Percentiles rank a stretch among this genome's conserved stretches.
phyloP scores from a whole-genome alignment of 2,888 invertebrate genomes.

The Tetragnatha montana region DNA sequence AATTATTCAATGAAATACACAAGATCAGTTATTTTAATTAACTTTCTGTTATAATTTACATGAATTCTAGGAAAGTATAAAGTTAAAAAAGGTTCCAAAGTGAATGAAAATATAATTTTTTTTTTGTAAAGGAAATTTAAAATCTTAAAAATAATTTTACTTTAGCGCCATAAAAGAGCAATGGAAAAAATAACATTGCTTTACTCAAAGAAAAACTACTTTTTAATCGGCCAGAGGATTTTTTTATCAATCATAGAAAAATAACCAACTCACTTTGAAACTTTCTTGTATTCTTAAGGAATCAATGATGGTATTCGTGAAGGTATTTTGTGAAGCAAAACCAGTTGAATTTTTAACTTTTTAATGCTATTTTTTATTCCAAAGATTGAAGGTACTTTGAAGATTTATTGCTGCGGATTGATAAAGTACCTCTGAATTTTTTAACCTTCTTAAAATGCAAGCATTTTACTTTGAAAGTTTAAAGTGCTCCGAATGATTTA shows the following conservation, averaged over 20 bases:
- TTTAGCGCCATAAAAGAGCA: no score
- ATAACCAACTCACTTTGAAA: neutral
- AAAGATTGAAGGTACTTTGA: neutral
- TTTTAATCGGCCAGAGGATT: neutral
- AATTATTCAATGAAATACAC: no score
- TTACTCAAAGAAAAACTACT: neutral
- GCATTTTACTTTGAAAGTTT: neutral
- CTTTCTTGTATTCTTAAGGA: neutral
- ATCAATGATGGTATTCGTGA: neutral
- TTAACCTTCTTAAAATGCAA: conserved; percentile 1
- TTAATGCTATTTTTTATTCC: neutral
- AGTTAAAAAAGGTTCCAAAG: no score
- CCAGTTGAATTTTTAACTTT: neutral
- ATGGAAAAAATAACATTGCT: neutral
- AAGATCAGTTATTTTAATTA: no score
- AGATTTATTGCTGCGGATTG: neutral
- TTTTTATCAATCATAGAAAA: neutral
- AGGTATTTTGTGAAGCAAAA: neutral
- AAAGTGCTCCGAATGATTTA: neutral
- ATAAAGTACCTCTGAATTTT: neutral
- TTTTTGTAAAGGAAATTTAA: no score
- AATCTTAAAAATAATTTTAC: no score
- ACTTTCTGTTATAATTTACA: no score
- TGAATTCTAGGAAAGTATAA: no score
- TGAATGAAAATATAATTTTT: no score